These are phyloP conservation scores for Thecophora atra DNA, from an alignment of 2,888 invertebrate genomes.

Conservation along the genomic window DNA sequence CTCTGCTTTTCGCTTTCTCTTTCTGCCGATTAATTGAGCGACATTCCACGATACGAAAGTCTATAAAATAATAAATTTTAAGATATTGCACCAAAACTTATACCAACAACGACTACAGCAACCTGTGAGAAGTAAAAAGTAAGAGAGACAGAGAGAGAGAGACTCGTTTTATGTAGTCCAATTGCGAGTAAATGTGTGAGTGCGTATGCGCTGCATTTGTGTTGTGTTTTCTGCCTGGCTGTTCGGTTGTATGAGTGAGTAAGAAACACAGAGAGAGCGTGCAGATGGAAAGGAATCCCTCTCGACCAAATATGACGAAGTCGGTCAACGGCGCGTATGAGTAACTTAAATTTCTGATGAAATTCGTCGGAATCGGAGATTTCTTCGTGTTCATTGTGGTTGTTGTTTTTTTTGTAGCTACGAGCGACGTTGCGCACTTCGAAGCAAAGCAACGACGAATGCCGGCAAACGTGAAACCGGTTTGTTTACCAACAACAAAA, in stretches of 20 bases:
- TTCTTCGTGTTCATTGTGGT: slow-evolving; percentile 28
- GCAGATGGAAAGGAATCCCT: slow-evolving; percentile 38
- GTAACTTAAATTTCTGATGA: slow-evolving; percentile 60
- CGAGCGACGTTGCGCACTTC: background rate
- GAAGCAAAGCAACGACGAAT: background rate
- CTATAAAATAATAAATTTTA: slow-evolving; percentile 1
- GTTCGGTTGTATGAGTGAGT: background rate
- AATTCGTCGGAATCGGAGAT: slow-evolving; percentile 61
- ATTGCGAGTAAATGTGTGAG: background rate
- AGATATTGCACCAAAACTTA: background rate
- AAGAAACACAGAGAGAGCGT: slow-evolving; percentile 35
- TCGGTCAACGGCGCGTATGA: slow-evolving; percentile 51
- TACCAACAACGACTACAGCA: slow-evolving; percentile 8
- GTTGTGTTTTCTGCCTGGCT: background rate
- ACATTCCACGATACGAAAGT: slow-evolving; percentile 9
- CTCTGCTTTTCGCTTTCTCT: background rate
- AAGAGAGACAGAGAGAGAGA: no score
- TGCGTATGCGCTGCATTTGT: slow-evolving; percentile 15
- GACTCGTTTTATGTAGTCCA: background rate
- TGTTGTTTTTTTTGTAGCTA: slow-evolving; percentile 4
- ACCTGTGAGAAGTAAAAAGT: background rate
- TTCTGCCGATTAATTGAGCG: slow-evolving; percentile 15
- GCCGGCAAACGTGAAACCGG: background rate
- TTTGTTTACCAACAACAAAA: no score
- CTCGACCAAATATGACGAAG: slow-evolving; percentile 1